Percentiles rank a stretch among this genome's conserved stretches.
Conservation (phyloP, 2,888 invertebrate genomes). For the Lypha dubia region DNA sequence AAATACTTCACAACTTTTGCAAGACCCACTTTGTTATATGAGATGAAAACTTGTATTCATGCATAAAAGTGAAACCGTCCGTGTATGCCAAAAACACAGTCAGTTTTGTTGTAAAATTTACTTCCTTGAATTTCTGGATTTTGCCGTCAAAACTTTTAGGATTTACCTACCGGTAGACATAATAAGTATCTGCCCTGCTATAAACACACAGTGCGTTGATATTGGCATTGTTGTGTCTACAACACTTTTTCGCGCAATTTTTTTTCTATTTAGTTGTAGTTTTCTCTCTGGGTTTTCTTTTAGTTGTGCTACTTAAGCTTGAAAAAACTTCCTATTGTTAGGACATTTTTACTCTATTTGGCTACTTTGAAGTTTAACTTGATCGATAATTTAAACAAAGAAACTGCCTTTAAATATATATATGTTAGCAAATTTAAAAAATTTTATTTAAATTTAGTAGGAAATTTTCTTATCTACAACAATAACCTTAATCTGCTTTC, state of each 20-base stretch:
- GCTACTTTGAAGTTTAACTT: not conserved
- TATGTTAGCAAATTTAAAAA: constrained; percentile 17
- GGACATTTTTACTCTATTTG: not conserved
- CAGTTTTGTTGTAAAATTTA: not conserved
- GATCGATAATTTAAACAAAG: not conserved
- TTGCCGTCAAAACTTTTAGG: constrained; percentile 10
- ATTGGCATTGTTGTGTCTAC: constrained; percentile 51
- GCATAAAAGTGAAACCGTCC: constrained; percentile 22
- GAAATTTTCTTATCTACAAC: constrained; percentile 24
- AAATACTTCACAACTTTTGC: constrained; percentile 1
- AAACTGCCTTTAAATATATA: not conserved
- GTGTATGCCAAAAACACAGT: not conserved
- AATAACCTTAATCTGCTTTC: constrained; percentile 27
- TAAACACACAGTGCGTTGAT: not conserved
- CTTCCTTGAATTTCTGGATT: constrained; percentile 26
- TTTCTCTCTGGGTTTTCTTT: constrained; percentile 35
- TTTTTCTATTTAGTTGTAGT: constrained; percentile 41
- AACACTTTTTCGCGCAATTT: constrained; percentile 67
- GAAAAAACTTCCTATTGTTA: constrained; percentile 59
- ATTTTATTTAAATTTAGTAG: not conserved
- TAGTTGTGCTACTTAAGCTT: constrained; percentile 52
- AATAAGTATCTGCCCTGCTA: constrained; percentile 42
- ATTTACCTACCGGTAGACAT: constrained; percentile 55
- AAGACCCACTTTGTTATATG: constrained; percentile 22
- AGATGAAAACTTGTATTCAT: not conserved